A percentile compares a stretch with the other conserved stretches of the same genome.
phyloP scores from a whole-genome alignment of 2,888 invertebrate species.

The Penaeus monodon region DNA sequence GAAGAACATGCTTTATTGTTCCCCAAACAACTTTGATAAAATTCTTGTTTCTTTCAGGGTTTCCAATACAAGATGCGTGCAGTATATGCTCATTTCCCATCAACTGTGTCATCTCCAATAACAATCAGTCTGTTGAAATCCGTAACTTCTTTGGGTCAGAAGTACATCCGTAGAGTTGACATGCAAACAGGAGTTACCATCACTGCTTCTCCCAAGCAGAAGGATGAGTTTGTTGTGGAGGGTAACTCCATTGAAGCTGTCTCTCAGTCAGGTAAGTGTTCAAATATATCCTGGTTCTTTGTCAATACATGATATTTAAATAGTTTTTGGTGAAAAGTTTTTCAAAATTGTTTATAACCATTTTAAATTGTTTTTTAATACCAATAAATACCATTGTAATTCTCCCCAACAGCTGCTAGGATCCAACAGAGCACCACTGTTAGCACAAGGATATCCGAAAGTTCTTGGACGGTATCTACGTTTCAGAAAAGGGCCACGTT shows the following conservation, averaged over 20 bases:
- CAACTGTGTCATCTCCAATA: constrained; percentile 92
- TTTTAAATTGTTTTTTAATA: too few relatives aligned
- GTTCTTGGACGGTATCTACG: constrained; percentile 99
- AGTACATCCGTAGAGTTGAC: constrained; percentile 92
- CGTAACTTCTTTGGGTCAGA: constrained; percentile 98
- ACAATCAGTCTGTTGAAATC: constrained; percentile 91
- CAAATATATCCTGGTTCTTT: too few relatives aligned
- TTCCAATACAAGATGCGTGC: constrained; percentile 99
- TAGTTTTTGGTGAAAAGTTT: too few relatives aligned
- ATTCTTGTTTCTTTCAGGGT: constrained; percentile 76
- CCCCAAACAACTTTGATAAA: not conserved
- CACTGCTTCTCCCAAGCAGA: constrained; percentile 90
- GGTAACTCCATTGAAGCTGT: constrained; percentile 97
- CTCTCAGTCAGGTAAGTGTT: constrained; percentile 84
- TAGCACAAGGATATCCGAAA: constrained; percentile 99
- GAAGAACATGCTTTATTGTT: too few relatives aligned
- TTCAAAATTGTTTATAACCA: too few relatives aligned
- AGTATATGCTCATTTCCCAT: constrained; percentile 99
- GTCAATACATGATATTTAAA: too few relatives aligned
- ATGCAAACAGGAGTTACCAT: constrained; percentile 95
- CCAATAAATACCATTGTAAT: not conserved
- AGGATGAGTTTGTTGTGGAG: constrained; percentile 97
- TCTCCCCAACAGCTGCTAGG: constrained; percentile 81
- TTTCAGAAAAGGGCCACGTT: constrained; percentile 97
- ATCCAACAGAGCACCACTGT: constrained; percentile 99